Base-by-base conservation (phyloP, 37 sponge, comb jelly and placozoan species). In the Eunapius fragilis region DNA sequence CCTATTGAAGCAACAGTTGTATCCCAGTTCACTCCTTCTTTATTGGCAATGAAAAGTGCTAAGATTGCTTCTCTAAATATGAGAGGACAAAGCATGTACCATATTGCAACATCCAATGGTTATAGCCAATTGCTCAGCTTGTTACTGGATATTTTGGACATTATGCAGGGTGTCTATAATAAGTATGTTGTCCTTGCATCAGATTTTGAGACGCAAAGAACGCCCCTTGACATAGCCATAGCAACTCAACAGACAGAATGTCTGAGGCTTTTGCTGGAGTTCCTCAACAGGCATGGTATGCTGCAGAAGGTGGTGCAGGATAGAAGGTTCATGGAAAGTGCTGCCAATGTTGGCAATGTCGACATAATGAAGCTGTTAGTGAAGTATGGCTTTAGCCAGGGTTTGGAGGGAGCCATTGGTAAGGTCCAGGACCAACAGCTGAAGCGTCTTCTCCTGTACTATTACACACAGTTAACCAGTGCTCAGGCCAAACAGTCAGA, bases 161-260 rank as follows among this genome's bases (percentile, higher is more conserved):
- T 11, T 17, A 58, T 58, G 23, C 58, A 58, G 6, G 23, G 30
- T 3, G 48, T 6, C 3, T 41, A 9, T 41, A 3, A 41, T 3
- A 41, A 28, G 48, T 35, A 32, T 28, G 80, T 37, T 26, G 68
- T 31, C n/a, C 0, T 58, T 17, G 14, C 22, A 17, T 58, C 58
- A 58, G 58, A 58, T 58, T 58, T 17, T 19, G 58, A 58, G 14
- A 58, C 0, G 19, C 41, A 41, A 41, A 80, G 37, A 23, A 86
- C 72, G 2, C 86, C 91, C 5, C 69, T 93, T 26, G 91, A 89
- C 1, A 77, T 85, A 76, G 92, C 88, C 22, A 80, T 92, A n/a
- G 31, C 67, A 23, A 14, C 23, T 30, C 35, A 67, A 24, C n/a
- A 67, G 17, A 37, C 41, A 0, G 80, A 92, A 25, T 88, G 92